Conservation (phyloP, 2,113 vertebrate genomes). For the Tautogolabrus adspersus region DNA sequence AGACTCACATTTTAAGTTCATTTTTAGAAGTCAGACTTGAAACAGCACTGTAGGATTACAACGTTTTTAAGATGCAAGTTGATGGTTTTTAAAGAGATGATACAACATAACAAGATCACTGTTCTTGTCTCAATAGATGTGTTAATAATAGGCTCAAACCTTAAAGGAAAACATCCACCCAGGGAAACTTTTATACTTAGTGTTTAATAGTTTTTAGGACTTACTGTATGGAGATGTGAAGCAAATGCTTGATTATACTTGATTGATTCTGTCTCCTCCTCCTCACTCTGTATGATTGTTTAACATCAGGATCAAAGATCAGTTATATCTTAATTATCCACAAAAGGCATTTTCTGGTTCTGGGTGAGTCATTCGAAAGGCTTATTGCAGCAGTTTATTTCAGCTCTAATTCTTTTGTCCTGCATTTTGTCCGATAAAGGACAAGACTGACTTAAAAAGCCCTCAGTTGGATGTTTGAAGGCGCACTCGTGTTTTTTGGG, state of each 20-base stretch:
- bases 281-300: not conserved
- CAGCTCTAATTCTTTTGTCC: too few species aligned
- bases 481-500: too few species aligned
- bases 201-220: not conserved
- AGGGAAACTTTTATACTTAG: not conserved
- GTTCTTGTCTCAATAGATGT: not conserved
- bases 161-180: conserved; percentile 3
- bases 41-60: not conserved
- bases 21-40: not conserved
- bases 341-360: not conserved
- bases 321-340: not conserved
- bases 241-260: too few species aligned
- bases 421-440: too few species aligned
- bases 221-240: not conserved
- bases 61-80: not conserved
- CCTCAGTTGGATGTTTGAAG: too few species aligned
- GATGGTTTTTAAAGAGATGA: not conserved
- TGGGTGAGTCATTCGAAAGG: too few species aligned
- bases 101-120: not conserved
- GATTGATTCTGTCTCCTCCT: too few species aligned
- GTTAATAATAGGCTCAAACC: not conserved
- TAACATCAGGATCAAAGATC: not conserved
- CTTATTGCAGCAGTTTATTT: too few species aligned
- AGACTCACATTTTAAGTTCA: not conserved
- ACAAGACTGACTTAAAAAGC: too few species aligned